These are phyloP conservation scores for Mactromeris polynyma DNA, from an alignment of 2,888 invertebrate species.

Conservation along the genomic window DNA sequence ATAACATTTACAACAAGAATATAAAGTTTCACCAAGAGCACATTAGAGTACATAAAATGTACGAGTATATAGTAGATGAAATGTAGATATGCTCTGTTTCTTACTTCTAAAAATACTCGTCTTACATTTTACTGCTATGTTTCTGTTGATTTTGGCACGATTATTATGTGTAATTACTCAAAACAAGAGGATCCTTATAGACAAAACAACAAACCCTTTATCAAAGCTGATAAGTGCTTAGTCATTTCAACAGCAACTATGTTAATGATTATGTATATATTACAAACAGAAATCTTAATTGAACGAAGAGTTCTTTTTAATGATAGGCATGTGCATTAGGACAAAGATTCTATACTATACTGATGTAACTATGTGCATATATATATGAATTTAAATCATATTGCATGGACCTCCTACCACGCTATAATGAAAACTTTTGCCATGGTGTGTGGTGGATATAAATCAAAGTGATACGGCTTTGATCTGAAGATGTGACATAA, in stretches of 20 bases:
- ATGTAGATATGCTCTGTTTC: neutral
- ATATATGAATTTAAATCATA: neutral
- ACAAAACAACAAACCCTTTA: conserved; percentile 7
- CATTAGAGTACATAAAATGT: neutral
- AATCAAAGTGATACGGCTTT: no score
- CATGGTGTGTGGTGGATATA: no score
- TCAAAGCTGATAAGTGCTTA: conserved; percentile 5
- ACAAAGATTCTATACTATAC: neutral
- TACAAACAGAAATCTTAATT: neutral
- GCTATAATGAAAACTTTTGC: no score
- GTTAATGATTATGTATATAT: neutral
- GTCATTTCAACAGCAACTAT: conserved; percentile 12
- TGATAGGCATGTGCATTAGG: neutral
- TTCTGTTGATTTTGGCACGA: conserved; percentile 4
- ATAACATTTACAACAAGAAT: neutral
- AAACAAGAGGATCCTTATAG: neutral
- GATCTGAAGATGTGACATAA: no score
- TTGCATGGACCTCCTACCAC: no score
- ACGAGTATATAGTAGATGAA: neutral
- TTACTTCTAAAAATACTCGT: neutral
- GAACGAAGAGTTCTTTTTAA: neutral
- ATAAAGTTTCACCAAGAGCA: neutral
- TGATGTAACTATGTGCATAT: neutral
- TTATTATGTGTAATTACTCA: neutral
- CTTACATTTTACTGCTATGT: neutral